A percentile compares a stretch with the other conserved stretches of the same genome.
Conservation (phyloP, 2,113 vertebrate species). For the Caracal caracal region DNA sequence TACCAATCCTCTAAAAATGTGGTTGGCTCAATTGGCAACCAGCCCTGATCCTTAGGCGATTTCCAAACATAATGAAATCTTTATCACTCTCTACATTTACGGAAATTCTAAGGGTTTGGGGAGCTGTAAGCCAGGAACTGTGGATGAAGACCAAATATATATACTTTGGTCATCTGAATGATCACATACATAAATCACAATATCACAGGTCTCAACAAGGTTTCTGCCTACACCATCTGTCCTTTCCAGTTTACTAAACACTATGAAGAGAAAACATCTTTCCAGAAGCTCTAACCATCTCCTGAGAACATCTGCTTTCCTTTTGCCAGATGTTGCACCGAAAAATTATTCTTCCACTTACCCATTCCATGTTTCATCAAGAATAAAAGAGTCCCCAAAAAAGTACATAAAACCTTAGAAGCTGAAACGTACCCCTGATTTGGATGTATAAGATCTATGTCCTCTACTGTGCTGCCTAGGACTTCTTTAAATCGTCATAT, state of each 20-base stretch:
- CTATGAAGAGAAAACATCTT: not conserved
- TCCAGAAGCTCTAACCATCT: not conserved
- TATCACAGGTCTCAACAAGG: not conserved
- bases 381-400: not conserved
- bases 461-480: not conserved
- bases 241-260: not conserved
- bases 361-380: not conserved
- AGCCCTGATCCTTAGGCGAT: not conserved
- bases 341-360: not conserved
- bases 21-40: not conserved
- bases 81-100: not conserved
- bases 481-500: not conserved
- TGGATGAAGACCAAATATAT: not conserved
- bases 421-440: not conserved
- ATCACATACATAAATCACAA: not conserved
- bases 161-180: not conserved
- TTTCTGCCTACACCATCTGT: not conserved
- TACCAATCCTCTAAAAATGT: not conserved
- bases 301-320: slow-evolving; percentile 12
- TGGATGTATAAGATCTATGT: not conserved
- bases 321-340: not conserved
- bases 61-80: not conserved
- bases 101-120: not conserved
- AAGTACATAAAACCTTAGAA: not conserved
- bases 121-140: not conserved